These are phyloP conservation scores for Drosophila aff. DNA, from an alignment of 1,140 invertebrate species.

Conservation along the genomic window DNA sequence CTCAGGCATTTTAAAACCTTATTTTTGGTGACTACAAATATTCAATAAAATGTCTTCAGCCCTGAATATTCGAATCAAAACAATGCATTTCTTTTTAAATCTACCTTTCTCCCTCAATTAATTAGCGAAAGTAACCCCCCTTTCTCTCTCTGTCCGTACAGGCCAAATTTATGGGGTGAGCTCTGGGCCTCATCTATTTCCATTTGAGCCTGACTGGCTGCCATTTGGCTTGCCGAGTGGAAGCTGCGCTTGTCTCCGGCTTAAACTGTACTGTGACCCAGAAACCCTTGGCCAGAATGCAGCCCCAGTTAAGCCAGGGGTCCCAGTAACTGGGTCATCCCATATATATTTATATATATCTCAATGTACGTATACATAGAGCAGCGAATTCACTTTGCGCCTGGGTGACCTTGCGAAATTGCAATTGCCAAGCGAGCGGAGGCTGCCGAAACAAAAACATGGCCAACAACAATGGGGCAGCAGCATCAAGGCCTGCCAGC, in stretches of 20 bases:
- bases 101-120: not conserved
- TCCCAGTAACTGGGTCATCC: slow-evolving; percentile 55
- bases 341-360: slow-evolving; percentile 20
- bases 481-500: slow-evolving; percentile 58
- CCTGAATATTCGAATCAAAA: too few relatives aligned
- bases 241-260: slow-evolving; percentile 46
- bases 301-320: slow-evolving; percentile 48
- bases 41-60: too few relatives aligned
- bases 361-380: not conserved
- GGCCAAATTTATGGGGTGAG: slow-evolving; percentile 19
- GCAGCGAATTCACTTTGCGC: slow-evolving; percentile 45
- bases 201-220: slow-evolving; percentile 63
- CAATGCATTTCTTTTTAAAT: too few relatives aligned
- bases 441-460: slow-evolving; percentile 59
- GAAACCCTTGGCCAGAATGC: slow-evolving; percentile 55
- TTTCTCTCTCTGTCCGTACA: slow-evolving; percentile 1
- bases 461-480: slow-evolving; percentile 30
- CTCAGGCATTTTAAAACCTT: not conserved
- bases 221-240: slow-evolving; percentile 40
- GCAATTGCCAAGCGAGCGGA: slow-evolving; percentile 44
- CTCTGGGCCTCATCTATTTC: slow-evolving; percentile 70
- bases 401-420: slow-evolving; percentile 67
- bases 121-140: not conserved
- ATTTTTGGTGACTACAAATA: not conserved
- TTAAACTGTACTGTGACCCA: slow-evolving; percentile 75